Conservation (phyloP, 2,113 vertebrate genomes). For the Poecile atricapillus region DNA sequence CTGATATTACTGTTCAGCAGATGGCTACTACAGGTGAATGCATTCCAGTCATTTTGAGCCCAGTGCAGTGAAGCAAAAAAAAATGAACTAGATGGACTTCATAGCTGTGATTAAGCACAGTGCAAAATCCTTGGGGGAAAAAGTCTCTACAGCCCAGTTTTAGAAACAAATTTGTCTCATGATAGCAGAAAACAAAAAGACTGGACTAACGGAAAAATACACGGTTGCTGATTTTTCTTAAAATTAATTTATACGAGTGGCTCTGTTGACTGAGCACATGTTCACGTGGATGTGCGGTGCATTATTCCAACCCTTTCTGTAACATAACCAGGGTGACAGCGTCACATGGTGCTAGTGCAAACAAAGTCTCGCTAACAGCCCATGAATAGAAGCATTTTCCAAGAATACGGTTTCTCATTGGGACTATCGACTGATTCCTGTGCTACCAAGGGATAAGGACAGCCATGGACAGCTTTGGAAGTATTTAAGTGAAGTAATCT, state of each 20-base stretch:
- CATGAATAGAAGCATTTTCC: conserved; percentile 47
- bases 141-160: neutral
- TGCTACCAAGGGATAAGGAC: neutral
- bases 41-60: neutral
- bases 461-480: neutral
- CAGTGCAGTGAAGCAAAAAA: neutral
- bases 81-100: neutral
- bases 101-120: neutral
- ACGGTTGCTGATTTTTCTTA: neutral
- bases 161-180: neutral
- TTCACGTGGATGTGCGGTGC: neutral
- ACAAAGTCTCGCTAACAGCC: conserved; percentile 28
- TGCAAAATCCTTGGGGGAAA: neutral
- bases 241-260: neutral
- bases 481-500: neutral
- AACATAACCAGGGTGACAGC: neutral
- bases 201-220: neutral
- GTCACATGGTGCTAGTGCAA: conserved; percentile 48
- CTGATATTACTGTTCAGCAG: neutral
- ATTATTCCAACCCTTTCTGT: conserved; percentile 25
- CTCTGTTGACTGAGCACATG: neutral
- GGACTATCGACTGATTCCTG: neutral
- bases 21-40: neutral
- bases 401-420: neutral
- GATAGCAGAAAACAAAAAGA: neutral